Percentiles rank a stretch among this genome's conserved stretches.
phyloP scores from a whole-genome alignment of 2,113 vertebrate species.

The Phyllostomus discolor region DNA sequence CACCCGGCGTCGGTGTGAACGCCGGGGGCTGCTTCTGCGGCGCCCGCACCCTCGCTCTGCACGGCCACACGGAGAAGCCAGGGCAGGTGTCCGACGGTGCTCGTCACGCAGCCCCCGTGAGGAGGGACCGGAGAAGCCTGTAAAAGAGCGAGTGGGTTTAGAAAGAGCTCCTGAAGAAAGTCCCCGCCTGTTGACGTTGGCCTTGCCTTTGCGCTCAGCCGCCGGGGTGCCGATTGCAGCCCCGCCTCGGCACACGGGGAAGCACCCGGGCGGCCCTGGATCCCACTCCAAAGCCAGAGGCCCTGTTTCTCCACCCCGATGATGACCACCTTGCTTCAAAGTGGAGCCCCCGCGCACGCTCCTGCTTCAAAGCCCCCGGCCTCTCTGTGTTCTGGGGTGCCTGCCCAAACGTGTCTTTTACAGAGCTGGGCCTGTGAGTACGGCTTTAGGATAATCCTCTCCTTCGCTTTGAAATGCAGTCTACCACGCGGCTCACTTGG shows the following conservation, averaged over 20 bases:
- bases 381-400: slow-evolving; percentile 5
- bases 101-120: not conserved
- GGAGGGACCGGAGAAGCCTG: not conserved
- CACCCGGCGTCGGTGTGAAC: not conserved
- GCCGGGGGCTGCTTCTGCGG: too few relatives aligned
- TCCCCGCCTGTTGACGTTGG: not conserved
- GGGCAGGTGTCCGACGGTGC: not conserved
- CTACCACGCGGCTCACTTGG: not conserved
- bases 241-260: not conserved
- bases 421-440: not conserved
- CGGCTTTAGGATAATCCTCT: not conserved
- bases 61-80: not conserved
- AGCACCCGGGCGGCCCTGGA: not conserved
- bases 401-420: not conserved
- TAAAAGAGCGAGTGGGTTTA: not conserved
- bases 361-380: slow-evolving; percentile 20
- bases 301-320: slow-evolving; percentile 20
- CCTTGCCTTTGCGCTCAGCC: not conserved
- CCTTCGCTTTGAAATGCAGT: not conserved
- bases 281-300: not conserved
- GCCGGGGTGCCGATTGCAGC: not conserved
- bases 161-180: not conserved
- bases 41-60: not conserved
- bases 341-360: not conserved
- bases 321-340: slow-evolving; percentile 29